These are phyloP conservation scores for Eupeodes corollae DNA, from an alignment of 1,140 invertebrate genomes.

Conservation along the genomic window DNA sequence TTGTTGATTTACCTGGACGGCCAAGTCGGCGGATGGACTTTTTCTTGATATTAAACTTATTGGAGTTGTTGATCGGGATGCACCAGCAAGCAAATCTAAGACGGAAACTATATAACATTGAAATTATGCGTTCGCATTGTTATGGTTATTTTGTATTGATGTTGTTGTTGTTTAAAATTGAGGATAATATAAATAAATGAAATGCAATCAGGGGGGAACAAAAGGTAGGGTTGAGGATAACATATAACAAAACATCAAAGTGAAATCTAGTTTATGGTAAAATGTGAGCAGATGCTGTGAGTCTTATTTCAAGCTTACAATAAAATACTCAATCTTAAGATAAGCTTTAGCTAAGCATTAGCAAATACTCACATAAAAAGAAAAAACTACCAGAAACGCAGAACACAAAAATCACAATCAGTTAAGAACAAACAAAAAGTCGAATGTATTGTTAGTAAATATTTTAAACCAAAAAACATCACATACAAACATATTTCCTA, in stretches of 20 bases:
- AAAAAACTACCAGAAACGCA: no score
- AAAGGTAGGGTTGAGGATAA: neutral
- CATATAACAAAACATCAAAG: neutral
- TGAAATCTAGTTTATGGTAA: no score
- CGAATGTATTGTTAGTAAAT: no score
- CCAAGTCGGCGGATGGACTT: slow-evolving; percentile 73
- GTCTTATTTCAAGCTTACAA: no score
- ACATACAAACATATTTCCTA: no score
- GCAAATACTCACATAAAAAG: no score
- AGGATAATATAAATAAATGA: neutral
- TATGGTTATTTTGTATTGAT: neutral
- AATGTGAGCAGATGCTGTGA: no score
- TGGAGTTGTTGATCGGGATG: slow-evolving; percentile 61
- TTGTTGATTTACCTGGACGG: slow-evolving; percentile 52
- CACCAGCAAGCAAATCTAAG: slow-evolving; percentile 64
- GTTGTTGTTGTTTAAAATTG: neutral
- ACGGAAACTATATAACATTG: slow-evolving; percentile 40
- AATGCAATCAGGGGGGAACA: neutral
- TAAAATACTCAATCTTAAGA: no score
- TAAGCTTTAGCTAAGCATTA: no score
- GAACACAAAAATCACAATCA: no score
- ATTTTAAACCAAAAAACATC: no score
- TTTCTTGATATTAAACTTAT: slow-evolving; percentile 55
- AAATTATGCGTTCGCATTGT: neutral
- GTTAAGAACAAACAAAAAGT: no score